These are phyloP conservation scores for Plectus sambesii DNA, from an alignment of 1,140 invertebrate species.

Conservation along the genomic window DNA sequence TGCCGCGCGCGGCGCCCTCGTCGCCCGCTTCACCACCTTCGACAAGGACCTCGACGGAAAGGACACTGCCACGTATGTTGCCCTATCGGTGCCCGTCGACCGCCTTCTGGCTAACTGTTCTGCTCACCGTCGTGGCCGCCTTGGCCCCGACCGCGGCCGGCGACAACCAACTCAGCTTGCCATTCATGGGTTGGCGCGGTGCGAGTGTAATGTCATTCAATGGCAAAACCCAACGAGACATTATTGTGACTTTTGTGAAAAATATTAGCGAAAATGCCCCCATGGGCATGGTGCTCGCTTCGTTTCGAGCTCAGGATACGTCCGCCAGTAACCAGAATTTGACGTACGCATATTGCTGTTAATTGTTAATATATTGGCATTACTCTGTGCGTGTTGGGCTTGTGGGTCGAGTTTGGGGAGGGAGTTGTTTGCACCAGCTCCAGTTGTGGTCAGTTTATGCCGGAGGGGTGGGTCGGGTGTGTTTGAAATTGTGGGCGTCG, in stretches of 20 bases:
- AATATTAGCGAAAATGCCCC: constrained; percentile 38
- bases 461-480: too few relatives aligned
- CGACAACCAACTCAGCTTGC: constrained; percentile 16
- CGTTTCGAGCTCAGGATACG: constrained; percentile 41
- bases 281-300: constrained; percentile 33
- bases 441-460: too few relatives aligned
- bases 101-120: constrained; percentile 2
- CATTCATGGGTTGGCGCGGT: constrained; percentile 14
- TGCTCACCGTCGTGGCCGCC: neutral
- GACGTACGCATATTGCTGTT: constrained; percentile 32
- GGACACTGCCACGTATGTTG: constrained; percentile 27
- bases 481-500: too few relatives aligned
- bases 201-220: too few relatives aligned
- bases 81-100: constrained; percentile 9
- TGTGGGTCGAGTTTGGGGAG: too few relatives aligned
- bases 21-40: constrained; percentile 26
- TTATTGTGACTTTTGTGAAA: constrained; percentile 38
- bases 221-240: constrained; percentile 29
- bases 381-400: too few relatives aligned
- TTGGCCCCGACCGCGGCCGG: constrained; percentile 14
- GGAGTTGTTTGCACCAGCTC: too few relatives aligned
- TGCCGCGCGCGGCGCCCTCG: constrained; percentile 8
- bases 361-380: too few relatives aligned
- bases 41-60: constrained; percentile 26
- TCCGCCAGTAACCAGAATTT: constrained; percentile 35